Conservation (phyloP, 37 sponge, comb jelly and placozoan genomes). For the Beroe ovata region DNA sequence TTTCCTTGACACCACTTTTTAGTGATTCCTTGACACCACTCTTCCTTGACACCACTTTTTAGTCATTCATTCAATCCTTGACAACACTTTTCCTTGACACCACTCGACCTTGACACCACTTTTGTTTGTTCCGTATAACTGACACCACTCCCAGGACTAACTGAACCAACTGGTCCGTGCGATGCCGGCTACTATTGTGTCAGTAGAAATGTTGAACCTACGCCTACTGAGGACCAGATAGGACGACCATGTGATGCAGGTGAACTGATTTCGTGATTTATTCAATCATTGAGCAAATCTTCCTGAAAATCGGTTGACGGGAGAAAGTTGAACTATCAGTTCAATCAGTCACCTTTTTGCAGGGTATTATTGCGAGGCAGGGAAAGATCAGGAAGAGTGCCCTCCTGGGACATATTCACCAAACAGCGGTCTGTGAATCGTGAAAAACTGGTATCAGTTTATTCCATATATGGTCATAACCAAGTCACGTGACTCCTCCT, state of each 20-base stretch:
- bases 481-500: too few species aligned
- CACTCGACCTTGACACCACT: not conserved
- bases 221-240: constrained; percentile 10
- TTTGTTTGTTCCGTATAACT: too few species aligned
- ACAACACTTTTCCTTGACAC: not conserved
- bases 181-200: constrained; percentile 67
- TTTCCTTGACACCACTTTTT: not conserved
- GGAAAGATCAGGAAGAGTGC: constrained; percentile 26
- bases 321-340: too few species aligned
- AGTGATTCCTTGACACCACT: not conserved
- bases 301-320: too few species aligned
- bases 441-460: too few species aligned
- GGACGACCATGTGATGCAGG: constrained; percentile 57
- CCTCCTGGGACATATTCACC: constrained; percentile 65
- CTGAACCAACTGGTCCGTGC: constrained; percentile 66
- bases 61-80: too few species aligned
- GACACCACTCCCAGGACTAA: constrained; percentile 39
- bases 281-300: not conserved
- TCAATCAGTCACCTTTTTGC: not conserved
- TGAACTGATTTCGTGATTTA: not conserved
- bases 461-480: not conserved
- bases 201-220: constrained; percentile 19
- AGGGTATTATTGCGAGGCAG: constrained; percentile 57
- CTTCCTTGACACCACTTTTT: not conserved
- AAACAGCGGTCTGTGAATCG: not conserved